phyloP scores from a whole-genome alignment of 2,888 invertebrate species.

The Scotopteryx bipunctaria region DNA sequence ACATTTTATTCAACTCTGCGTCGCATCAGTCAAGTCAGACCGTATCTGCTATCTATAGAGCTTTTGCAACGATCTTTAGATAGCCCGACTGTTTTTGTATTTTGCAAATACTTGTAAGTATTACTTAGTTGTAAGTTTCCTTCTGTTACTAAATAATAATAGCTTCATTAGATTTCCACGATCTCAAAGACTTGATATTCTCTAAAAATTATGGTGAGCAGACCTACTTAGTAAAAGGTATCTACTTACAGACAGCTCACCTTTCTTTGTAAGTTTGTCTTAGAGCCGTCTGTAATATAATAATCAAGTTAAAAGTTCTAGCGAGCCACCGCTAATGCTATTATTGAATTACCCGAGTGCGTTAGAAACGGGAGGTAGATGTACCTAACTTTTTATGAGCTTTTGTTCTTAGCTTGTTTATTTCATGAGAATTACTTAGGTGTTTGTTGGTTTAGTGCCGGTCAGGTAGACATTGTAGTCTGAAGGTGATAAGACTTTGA shows the following conservation, averaged over 20 bases:
- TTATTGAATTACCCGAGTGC: conserved; percentile 32
- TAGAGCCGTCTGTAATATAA: conserved; percentile 14
- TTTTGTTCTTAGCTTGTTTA: conserved; percentile 33
- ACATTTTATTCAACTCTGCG: too few species aligned
- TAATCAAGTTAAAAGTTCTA: conserved; percentile 37
- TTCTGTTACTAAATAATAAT: too few species aligned
- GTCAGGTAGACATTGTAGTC: background rate
- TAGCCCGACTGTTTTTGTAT: too few species aligned
- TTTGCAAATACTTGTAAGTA: too few species aligned
- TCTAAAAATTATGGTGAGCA: too few species aligned
- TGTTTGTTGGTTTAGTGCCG: conserved; percentile 2
- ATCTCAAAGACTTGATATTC: too few species aligned
- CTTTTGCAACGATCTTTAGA: too few species aligned
- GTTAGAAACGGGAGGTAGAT: conserved; percentile 24
- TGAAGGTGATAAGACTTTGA: background rate
- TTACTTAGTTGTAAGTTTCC: too few species aligned
- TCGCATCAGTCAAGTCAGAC: too few species aligned
- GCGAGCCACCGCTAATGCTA: conserved; percentile 27
- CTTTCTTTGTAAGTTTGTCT: background rate
- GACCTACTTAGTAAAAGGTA: background rate
- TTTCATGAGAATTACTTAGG: conserved; percentile 8
- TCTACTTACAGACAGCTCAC: background rate
- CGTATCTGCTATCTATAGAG: too few species aligned
- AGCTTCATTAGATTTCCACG: too few species aligned
- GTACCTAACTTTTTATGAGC: conserved; percentile 37